These are phyloP conservation scores for Amphiprion clarkii DNA, from an alignment of 2,797 vertebrate genomes.

Conservation along the genomic window DNA sequence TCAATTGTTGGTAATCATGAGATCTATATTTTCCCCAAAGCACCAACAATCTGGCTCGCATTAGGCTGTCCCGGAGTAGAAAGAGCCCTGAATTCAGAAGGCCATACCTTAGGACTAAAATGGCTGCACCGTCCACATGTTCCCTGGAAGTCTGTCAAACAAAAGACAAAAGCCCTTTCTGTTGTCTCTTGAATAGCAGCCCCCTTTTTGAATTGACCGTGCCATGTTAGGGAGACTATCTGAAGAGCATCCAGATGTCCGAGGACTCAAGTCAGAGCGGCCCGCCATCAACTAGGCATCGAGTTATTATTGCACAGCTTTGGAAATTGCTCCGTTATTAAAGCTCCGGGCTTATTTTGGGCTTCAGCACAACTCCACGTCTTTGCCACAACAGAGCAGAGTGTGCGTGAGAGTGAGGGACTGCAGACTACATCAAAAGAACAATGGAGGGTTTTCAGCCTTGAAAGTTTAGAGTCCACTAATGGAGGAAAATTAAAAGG, in stretches of 20 bases:
- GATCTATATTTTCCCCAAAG: conserved; percentile 77
- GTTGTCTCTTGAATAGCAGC: conserved; percentile 61
- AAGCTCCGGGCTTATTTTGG: conserved; percentile 68
- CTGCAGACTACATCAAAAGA: conserved; percentile 36
- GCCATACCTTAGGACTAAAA: conserved; percentile 68
- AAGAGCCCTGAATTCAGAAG: conserved; percentile 45
- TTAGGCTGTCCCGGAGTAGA: conserved; percentile 68
- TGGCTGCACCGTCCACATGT: conserved; percentile 63
- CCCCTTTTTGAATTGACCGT: conserved; percentile 47
- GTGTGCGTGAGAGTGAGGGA: conserved; percentile 48
- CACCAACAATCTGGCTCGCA: conserved; percentile 76
- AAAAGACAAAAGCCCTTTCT: conserved; percentile 74
- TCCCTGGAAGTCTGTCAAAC: conserved; percentile 67
- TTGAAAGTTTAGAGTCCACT: conserved; percentile 14
- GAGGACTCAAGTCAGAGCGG: conserved; percentile 36
- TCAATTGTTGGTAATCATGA: conserved; percentile 81
- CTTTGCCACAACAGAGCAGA: conserved; percentile 61
- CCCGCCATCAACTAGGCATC: conserved; percentile 46
- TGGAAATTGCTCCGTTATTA: conserved; percentile 73
- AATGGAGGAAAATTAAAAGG: conserved; percentile 25
- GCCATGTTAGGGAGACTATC: conserved; percentile 47
- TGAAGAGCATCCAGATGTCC: conserved; percentile 78
- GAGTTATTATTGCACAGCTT: conserved; percentile 65
- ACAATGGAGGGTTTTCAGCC: conserved; percentile 48
- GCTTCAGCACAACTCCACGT: conserved; percentile 46